Evolutionary conservation across 2,113 vertebrate genomes (phyloP).

Genomic region (Conger conger): DNA sequence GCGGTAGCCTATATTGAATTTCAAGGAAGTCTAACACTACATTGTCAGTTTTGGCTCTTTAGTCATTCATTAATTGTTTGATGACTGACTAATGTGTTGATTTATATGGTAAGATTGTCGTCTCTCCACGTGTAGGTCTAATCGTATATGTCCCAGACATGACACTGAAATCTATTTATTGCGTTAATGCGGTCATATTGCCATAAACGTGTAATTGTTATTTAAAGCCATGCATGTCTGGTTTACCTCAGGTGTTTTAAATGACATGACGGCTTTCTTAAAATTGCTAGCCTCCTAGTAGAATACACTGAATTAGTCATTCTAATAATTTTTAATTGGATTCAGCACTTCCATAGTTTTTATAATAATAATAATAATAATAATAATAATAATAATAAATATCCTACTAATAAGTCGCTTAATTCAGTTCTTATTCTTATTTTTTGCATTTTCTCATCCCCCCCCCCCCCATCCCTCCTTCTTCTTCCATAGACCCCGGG

Average conservation of each 20-base stretch:
- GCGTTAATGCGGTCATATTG: no score
- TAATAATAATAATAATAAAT: no score
- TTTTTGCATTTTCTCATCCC: neutral
- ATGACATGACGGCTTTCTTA: no score
- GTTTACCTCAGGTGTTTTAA: no score
- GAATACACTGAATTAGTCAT: neutral
- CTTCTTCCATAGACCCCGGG: slow-evolving; percentile 16
- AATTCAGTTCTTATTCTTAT: no score
- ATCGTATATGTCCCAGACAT: neutral
- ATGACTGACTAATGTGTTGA: neutral
- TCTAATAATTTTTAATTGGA: neutral
- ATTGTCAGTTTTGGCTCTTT: neutral
- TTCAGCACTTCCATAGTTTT: no score
- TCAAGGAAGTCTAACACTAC: neutral
- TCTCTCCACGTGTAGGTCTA: neutral
- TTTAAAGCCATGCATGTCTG: no score
- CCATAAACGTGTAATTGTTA: neutral
- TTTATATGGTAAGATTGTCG: neutral
- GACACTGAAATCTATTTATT: neutral
- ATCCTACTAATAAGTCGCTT: no score
- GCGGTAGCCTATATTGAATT: neutral
- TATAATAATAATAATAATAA: no score
- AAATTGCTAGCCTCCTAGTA: no score
- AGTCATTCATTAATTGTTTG: neutral
- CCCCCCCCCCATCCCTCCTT: neutral